Percentiles rank a stretch among this genome's conserved stretches.
These are phyloP conservation scores for Diaphora mendica DNA, from an alignment of 2,888 invertebrate genomes.

Conservation along the genomic window DNA sequence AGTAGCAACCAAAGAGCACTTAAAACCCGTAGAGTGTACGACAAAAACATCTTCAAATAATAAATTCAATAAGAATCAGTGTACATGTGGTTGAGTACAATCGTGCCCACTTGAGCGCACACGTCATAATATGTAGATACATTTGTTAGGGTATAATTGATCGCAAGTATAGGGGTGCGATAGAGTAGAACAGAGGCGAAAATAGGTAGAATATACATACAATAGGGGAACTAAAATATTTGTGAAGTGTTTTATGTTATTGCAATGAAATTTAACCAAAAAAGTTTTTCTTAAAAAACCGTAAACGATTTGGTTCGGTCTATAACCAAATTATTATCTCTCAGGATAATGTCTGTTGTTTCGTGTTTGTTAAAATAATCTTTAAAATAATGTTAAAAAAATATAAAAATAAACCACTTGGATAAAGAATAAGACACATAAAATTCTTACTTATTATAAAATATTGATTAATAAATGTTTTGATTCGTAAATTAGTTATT, in stretches of 20 bases:
- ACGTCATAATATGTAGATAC: slow-evolving; percentile 36
- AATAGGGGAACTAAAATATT: background rate
- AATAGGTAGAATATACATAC: slow-evolving; percentile 31
- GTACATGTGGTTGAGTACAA: slow-evolving; percentile 81
- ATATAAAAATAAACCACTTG: too few species aligned
- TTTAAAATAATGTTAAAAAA: too few species aligned
- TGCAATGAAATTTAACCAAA: rapidly evolving
- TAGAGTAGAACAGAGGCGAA: slow-evolving; percentile 41
- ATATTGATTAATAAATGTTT: too few species aligned
- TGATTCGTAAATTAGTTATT: too few species aligned
- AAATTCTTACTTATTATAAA: too few species aligned
- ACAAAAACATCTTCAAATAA: slow-evolving; percentile 77
- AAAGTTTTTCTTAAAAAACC: background rate
- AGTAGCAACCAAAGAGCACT: slow-evolving; percentile 48
- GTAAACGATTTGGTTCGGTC: background rate
- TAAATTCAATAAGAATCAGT: slow-evolving; percentile 77
- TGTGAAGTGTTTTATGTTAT: background rate
- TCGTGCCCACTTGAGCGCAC: slow-evolving; percentile 64
- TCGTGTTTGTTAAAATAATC: too few species aligned
- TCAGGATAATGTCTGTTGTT: too few species aligned
- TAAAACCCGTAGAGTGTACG: slow-evolving; percentile 43
- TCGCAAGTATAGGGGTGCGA: slow-evolving; percentile 75
- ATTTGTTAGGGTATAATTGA: slow-evolving; percentile 65
- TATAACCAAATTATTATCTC: background rate
- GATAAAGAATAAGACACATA: too few species aligned